phyloP scores from a whole-genome alignment of 1,140 invertebrate species.

The Streblospio benedicti region DNA sequence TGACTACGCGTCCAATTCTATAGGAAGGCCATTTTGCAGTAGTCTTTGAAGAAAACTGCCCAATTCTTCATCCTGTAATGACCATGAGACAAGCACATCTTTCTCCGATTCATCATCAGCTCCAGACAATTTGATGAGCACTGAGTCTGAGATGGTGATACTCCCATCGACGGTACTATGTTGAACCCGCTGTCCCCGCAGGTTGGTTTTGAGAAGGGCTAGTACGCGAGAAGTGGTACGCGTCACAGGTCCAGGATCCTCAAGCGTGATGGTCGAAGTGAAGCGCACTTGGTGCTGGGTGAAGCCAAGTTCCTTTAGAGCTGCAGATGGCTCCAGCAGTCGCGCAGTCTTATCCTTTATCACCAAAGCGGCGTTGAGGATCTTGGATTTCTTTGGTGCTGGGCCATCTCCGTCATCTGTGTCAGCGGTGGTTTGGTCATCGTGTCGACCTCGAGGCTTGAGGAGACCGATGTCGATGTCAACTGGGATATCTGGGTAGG shows the following conservation, averaged over 20 bases:
- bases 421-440: no score
- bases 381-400: conserved; percentile 73
- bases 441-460: no score
- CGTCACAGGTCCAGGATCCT: conserved; percentile 66
- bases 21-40: neutral
- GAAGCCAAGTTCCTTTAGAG: conserved; percentile 79
- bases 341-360: conserved; percentile 69
- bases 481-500: conserved; percentile 74
- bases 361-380: conserved; percentile 82
- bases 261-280: conserved; percentile 76
- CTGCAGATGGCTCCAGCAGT: conserved; percentile 79
- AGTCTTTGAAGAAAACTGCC: conserved; percentile 70
- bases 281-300: conserved; percentile 68
- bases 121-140: conserved; percentile 78
- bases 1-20: no score
- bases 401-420: conserved; percentile 56
- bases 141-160: conserved; percentile 72
- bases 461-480: conserved; percentile 79
- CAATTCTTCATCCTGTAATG: conserved; percentile 89
- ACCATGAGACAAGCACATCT: conserved; percentile 88
- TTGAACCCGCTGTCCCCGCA: conserved; percentile 59
- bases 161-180: conserved; percentile 66
- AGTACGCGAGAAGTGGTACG: conserved; percentile 58
- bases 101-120: conserved; percentile 66
- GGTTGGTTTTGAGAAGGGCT: neutral